A percentile compares a stretch with the other conserved stretches of the same genome.
Conservation (phyloP, 2,888 invertebrate genomes). For the Machimus atricapillus region DNA sequence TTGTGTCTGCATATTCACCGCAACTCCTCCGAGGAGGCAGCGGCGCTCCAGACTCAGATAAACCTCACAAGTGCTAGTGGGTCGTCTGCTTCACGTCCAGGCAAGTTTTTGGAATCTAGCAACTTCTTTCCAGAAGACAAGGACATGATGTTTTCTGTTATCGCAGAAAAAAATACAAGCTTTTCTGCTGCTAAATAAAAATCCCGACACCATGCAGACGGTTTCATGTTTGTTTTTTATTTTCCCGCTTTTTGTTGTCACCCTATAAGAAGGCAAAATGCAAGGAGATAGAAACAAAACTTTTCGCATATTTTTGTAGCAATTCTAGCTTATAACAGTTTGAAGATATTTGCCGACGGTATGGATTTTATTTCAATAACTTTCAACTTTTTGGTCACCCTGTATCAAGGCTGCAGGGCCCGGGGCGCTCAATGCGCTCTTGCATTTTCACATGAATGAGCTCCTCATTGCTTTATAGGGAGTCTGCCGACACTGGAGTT, state of each 20-base stretch:
- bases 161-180: neutral
- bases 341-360: neutral
- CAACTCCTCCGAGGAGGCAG: neutral
- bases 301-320: neutral
- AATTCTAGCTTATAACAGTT: neutral
- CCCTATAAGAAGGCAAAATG: neutral
- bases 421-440: neutral
- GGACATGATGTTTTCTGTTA: conserved; percentile 18
- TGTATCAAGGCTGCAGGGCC: neutral
- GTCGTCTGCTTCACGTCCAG: neutral
- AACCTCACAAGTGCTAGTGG: neutral
- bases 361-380: neutral
- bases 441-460: conserved; percentile 39
- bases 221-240: neutral
- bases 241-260: neutral
- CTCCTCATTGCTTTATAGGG: conserved; percentile 40
- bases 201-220: conserved; percentile 3
- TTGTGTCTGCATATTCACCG: neutral
- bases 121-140: neutral
- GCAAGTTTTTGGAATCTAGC: neutral
- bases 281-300: neutral
- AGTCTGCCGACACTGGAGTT: conserved; percentile 15
- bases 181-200: conserved; percentile 21
- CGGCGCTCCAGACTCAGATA: neutral
- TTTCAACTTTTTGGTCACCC: neutral